Conservation (phyloP, 2,888 invertebrate species). For the Myathropa florea region DNA sequence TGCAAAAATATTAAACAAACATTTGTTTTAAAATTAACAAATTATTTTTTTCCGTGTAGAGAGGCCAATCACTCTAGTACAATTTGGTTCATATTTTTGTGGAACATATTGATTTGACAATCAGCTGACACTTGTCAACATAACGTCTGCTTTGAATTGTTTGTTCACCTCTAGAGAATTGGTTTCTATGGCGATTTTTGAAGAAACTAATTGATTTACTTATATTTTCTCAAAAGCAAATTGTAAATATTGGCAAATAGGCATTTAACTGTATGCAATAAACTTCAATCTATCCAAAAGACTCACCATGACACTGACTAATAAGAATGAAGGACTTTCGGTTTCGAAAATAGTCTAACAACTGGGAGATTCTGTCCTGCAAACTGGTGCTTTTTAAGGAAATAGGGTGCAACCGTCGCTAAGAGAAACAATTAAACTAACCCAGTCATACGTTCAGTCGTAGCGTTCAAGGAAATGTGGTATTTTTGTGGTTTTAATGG, state of each 20-base stretch:
- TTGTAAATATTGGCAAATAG: not conserved
- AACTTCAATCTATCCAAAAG: not conserved
- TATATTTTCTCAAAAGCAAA: not conserved
- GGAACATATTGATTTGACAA: not conserved
- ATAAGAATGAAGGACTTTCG: not conserved
- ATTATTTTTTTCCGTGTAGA: slow-evolving; percentile 7
- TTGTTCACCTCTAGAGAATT: not conserved
- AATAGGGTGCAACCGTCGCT: not conserved
- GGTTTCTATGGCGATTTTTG: slow-evolving; percentile 41
- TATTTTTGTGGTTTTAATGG: slow-evolving; percentile 78
- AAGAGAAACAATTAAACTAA: slow-evolving; percentile 22
- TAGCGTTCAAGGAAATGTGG: slow-evolving; percentile 7
- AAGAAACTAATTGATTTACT: not conserved
- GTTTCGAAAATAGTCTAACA: not conserved
- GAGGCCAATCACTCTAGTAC: not conserved
- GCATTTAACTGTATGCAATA: not conserved
- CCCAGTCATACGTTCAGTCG: not conserved
- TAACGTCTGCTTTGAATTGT: not conserved
- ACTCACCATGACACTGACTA: slow-evolving; percentile 9
- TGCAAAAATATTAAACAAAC: not conserved
- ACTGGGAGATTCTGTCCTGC: not conserved
- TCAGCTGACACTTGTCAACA: slow-evolving; percentile 25
- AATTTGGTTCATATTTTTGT: not conserved
- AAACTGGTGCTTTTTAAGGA: not conserved
- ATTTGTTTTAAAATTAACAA: not conserved